Evolutionary conservation across 2,888 invertebrate genomes (phyloP).

Genomic region (Eumerus sabulonum): DNA sequence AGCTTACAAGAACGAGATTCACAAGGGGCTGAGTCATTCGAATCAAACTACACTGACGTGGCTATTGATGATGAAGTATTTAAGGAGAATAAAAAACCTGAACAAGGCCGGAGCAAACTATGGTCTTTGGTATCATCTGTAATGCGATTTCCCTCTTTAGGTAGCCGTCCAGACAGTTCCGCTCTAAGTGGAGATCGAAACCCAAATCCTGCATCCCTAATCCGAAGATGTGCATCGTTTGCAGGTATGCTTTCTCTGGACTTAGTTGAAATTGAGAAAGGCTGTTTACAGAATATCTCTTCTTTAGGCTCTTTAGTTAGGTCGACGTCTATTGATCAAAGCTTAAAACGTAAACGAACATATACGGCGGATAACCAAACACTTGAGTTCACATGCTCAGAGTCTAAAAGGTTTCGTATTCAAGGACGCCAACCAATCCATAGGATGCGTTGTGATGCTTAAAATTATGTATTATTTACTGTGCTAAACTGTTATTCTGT

Average conservation of each 20-base stretch:
- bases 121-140: conserved; percentile 74
- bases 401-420: conserved; percentile 76
- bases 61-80: conserved; percentile 70
- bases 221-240: conserved; percentile 76
- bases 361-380: conserved; percentile 72
- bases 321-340: conserved; percentile 68
- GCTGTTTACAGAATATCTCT: neutral
- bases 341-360: conserved; percentile 75
- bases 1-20: conserved; percentile 42
- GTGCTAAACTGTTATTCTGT: conserved; percentile 2
- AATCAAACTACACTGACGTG: conserved; percentile 40
- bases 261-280: neutral
- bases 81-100: conserved; percentile 54
- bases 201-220: conserved; percentile 71
- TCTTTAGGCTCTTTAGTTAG: conserved; percentile 74
- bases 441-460: conserved; percentile 75
- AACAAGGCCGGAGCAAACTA: conserved; percentile 22
- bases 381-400: conserved; percentile 65
- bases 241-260: conserved; percentile 70
- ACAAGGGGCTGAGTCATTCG: conserved; percentile 26
- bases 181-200: conserved; percentile 27
- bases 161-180: conserved; percentile 9
- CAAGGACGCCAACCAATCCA: conserved; percentile 76
- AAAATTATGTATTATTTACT: conserved; percentile 32
- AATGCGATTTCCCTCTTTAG: conserved; percentile 73